Conservation (phyloP, 1,140 invertebrate species). For the Cydia strobilella region DNA sequence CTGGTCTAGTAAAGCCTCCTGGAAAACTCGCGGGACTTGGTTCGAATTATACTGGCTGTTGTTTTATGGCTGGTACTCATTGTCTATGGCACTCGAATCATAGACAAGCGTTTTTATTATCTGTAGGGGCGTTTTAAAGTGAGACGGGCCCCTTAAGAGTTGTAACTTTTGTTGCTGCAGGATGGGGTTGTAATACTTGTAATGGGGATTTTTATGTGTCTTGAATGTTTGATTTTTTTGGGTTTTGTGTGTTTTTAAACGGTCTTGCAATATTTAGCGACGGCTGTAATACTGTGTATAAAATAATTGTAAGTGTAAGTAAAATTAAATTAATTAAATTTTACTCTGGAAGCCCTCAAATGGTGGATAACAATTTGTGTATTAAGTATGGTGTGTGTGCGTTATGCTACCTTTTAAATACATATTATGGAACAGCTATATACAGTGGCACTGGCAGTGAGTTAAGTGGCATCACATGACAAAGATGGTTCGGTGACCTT, state of each 20-base stretch:
- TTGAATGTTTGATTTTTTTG: slow-evolving; percentile 21
- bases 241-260: slow-evolving; percentile 14
- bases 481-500: no score
- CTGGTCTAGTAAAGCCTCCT: neutral
- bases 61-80: slow-evolving; percentile 64
- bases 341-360: neutral
- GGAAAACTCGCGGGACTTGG: slow-evolving; percentile 7
- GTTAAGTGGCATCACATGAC: no score
- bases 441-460: no score
- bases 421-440: no score
- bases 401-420: no score
- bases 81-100: slow-evolving; percentile 60
- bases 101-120: slow-evolving; percentile 75
- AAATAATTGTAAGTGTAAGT: neutral
- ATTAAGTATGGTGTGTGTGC: neutral
- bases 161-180: slow-evolving; percentile 46
- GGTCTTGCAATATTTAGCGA: neutral
- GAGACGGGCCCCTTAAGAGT: slow-evolving; percentile 62
- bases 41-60: slow-evolving; percentile 43
- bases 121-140: slow-evolving; percentile 72
- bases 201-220: slow-evolving; percentile 24
- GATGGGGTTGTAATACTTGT: slow-evolving; percentile 33
- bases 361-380: neutral
- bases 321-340: neutral
- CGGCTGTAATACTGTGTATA: neutral